Evolutionary conservation across 2,888 invertebrate genomes (phyloP).

Genomic region (Pristionchus exspectatus): DNA sequence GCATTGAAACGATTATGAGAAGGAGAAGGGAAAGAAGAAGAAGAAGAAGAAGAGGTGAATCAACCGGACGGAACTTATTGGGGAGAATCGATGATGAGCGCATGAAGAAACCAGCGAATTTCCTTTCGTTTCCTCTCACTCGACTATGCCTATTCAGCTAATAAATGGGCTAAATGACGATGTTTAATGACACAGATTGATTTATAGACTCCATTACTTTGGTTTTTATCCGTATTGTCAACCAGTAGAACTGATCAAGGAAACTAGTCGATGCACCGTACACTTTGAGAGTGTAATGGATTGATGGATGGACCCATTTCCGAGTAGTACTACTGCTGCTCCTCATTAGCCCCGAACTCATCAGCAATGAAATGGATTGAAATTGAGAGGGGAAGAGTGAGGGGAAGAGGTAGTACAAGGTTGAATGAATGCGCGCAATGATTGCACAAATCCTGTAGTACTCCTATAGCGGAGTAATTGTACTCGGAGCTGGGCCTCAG

Average conservation of each 20-base stretch:
- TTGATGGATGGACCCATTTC: not conserved
- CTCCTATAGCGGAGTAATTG: too few species aligned
- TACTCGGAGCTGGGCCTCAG: not conserved
- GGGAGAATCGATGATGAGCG: not conserved
- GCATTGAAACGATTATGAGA: constrained; percentile 13
- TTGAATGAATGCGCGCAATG: not conserved
- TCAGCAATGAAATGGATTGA: constrained; percentile 45
- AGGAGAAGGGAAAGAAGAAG: not conserved
- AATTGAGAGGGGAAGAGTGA: constrained; percentile 29
- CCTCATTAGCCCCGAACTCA: constrained; percentile 37
- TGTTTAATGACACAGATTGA: too few species aligned
- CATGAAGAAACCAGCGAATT: not conserved
- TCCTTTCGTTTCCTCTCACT: not conserved
- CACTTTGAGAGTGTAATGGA: not conserved
- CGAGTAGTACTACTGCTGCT: not conserved
- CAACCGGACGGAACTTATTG: constrained; percentile 32
- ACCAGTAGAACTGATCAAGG: not conserved
- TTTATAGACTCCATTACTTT: not conserved
- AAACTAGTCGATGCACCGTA: not conserved
- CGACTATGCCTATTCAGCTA: too few species aligned
- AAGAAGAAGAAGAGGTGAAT: constrained; percentile 22
- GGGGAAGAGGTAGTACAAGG: constrained; percentile 15
- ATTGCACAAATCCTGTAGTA: too few species aligned
- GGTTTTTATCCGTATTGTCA: not conserved
- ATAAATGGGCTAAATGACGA: too few species aligned